These are phyloP conservation scores for Euspilapteryx auroguttella DNA, from an alignment of 2,888 invertebrate species.

Conservation along the genomic window DNA sequence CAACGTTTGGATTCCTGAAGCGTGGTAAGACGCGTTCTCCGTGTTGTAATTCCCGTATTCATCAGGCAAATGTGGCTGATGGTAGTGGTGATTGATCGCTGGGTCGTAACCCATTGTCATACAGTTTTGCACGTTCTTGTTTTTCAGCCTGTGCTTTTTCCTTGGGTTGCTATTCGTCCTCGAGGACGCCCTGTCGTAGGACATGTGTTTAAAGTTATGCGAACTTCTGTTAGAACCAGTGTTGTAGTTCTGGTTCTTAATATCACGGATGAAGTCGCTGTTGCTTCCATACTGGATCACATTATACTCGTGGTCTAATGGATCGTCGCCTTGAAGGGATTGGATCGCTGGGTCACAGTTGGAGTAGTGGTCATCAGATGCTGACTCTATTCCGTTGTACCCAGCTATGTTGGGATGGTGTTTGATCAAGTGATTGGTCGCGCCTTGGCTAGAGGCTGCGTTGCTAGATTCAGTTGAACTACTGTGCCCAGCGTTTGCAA, in stretches of 20 bases:
- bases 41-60: constrained; percentile 48
- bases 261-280: constrained; percentile 48
- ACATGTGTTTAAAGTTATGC: constrained; percentile 56
- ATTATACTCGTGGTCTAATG: constrained; percentile 53
- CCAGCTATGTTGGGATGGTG: constrained; percentile 42
- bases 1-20: constrained; percentile 51
- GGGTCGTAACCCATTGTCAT: constrained; percentile 64
- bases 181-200: constrained; percentile 48
- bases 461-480: constrained; percentile 57
- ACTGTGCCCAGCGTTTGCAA: constrained; percentile 54
- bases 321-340: constrained; percentile 49
- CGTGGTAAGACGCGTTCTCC: constrained; percentile 52
- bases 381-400: constrained; percentile 52
- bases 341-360: constrained; percentile 56
- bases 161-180: constrained; percentile 56
- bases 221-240: constrained; percentile 49
- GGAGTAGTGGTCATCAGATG: constrained; percentile 54
- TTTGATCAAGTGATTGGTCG: constrained; percentile 53
- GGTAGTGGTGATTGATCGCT: constrained; percentile 47
- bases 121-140: constrained; percentile 56
- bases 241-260: constrained; percentile 59
- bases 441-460: constrained; percentile 52
- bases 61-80: constrained; percentile 54
- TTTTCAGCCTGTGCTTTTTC: constrained; percentile 50
- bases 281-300: constrained; percentile 56